Evolutionary conservation across 64 coral and sea anemone species (phyloP).

Genomic region (Platygyra sinensis): DNA sequence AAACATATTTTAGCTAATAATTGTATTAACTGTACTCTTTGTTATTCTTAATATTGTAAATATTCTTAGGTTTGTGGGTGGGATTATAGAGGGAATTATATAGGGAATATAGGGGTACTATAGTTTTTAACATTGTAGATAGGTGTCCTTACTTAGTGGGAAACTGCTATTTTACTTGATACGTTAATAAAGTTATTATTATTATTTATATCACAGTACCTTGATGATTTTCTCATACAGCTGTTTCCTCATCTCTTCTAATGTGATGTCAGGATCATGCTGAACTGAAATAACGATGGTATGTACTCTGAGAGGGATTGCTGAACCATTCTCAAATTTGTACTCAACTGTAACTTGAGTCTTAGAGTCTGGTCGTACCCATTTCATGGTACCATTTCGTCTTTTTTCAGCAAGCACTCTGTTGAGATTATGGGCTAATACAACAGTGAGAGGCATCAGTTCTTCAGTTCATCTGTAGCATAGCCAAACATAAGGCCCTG

Average conservation of each 20-base stretch:
- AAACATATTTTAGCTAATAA: too few relatives aligned
- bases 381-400: conserved; percentile 84
- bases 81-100: too few relatives aligned
- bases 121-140: too few relatives aligned
- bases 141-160: too few relatives aligned
- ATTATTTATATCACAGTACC: conserved; percentile 52
- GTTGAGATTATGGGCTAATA: conserved; percentile 88
- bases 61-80: too few relatives aligned
- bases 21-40: too few relatives aligned
- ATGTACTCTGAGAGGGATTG: conserved; percentile 86
- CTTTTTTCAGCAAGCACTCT: conserved; percentile 83
- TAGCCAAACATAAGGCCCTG: conserved; percentile 99
- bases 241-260: conserved; percentile 75
- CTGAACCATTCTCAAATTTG: conserved; percentile 72
- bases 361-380: conserved; percentile 92
- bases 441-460: conserved; percentile 96
- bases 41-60: too few relatives aligned
- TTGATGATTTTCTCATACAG: conserved; percentile 90
- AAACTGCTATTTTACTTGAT: too few relatives aligned
- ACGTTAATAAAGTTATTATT: too few relatives aligned
- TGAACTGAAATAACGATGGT: conserved; percentile 95
- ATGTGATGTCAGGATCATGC: conserved; percentile 75
- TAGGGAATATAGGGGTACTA: too few relatives aligned
- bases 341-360: conserved; percentile 99
- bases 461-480: conserved; percentile 98